phyloP scores from a whole-genome alignment of 2,888 invertebrate species.

The Shargacucullia verbasci region DNA sequence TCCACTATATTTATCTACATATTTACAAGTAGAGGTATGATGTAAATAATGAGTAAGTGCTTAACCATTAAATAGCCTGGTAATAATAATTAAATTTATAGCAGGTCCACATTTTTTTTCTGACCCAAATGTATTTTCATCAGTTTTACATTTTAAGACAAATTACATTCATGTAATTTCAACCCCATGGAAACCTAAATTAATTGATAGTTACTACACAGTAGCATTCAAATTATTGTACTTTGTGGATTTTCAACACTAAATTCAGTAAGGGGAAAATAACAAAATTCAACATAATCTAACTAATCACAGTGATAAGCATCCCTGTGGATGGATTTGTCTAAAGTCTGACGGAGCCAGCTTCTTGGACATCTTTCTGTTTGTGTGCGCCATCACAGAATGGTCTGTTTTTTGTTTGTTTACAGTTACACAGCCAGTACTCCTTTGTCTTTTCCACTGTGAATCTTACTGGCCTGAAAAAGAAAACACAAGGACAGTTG shows the following conservation, averaged over 20 bases:
- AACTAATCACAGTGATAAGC: constrained; percentile 2
- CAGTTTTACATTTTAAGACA: too few relatives aligned
- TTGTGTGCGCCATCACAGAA: constrained; percentile 99
- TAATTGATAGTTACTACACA: too few relatives aligned
- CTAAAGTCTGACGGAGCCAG: constrained; percentile 76
- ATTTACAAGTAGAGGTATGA: too few relatives aligned
- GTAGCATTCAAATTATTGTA: too few relatives aligned
- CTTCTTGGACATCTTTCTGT: constrained; percentile 91
- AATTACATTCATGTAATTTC: too few relatives aligned
- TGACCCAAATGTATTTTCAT: too few relatives aligned
- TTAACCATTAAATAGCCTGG: too few relatives aligned
- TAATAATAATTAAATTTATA: too few relatives aligned
- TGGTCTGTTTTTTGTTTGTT: constrained; percentile 97
- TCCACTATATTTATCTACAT: too few relatives aligned
- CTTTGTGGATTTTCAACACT: constrained; percentile 21
- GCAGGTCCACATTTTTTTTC: too few relatives aligned
- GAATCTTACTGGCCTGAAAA: constrained; percentile 93
- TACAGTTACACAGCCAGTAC: constrained; percentile 99
- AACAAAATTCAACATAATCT: constrained; percentile 19
- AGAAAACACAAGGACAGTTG: constrained; percentile 1
- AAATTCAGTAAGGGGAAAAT: constrained; percentile 5
- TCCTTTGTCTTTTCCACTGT: constrained; percentile 95
- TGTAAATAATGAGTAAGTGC: too few relatives aligned
- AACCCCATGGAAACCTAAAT: too few relatives aligned
- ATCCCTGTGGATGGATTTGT: neutral